Evolutionary conservation across 2,888 invertebrate genomes (phyloP).

Genomic region (Acleris holmiana): DNA sequence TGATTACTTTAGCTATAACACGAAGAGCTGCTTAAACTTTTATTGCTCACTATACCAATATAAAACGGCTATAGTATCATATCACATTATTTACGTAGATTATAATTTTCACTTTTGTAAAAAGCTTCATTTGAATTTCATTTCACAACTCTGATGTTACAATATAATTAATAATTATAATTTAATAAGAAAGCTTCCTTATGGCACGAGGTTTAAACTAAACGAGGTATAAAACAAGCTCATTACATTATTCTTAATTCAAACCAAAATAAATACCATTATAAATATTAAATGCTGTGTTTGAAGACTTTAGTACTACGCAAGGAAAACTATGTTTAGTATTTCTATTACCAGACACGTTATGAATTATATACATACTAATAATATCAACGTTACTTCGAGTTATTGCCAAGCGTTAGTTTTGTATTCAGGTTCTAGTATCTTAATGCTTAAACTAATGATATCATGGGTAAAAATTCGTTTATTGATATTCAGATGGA

Average conservation of each 20-base stretch:
- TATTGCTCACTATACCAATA: constrained; percentile 17
- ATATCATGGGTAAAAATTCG: constrained; percentile 81
- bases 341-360: constrained; percentile 19
- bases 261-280: constrained; percentile 42
- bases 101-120: constrained; percentile 66
- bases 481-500: constrained; percentile 79
- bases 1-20: neutral
- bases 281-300: constrained; percentile 21
- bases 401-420: constrained; percentile 81
- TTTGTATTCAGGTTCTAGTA: constrained; percentile 58
- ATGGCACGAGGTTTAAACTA: constrained; percentile 77
- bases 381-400: constrained; percentile 55
- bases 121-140: constrained; percentile 73
- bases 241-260: constrained; percentile 41
- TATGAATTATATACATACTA: constrained; percentile 40
- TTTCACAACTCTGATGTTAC: constrained; percentile 81
- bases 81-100: constrained; percentile 83
- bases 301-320: constrained; percentile 10
- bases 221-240: constrained; percentile 49
- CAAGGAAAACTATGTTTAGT: constrained; percentile 21
- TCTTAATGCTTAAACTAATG: constrained; percentile 71
- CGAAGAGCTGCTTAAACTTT: neutral
- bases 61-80: constrained; percentile 48
- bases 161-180: constrained; percentile 49
- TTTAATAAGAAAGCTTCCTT: constrained; percentile 61